Evolutionary conservation across 2,797 vertebrate species (phyloP).

Genomic region (Pelochelys cantorii): DNA sequence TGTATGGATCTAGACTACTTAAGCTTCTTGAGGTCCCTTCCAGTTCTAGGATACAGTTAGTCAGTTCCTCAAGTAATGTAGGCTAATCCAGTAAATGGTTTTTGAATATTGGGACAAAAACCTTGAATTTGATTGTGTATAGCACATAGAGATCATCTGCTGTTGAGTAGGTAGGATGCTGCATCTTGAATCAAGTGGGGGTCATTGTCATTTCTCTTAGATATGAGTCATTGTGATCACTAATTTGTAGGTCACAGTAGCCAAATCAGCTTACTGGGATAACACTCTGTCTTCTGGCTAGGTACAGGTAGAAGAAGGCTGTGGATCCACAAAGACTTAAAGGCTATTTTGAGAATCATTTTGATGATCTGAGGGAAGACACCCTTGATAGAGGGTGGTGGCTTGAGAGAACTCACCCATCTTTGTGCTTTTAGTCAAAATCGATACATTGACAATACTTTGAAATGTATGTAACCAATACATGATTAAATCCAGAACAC

Average conservation of each 20-base stretch:
- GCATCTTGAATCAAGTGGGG: not conserved
- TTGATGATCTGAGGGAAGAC: not conserved
- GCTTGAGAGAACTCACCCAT: not conserved
- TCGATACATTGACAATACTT: not conserved
- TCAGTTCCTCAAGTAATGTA: fast-evolving
- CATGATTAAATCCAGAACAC: not conserved
- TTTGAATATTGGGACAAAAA: not conserved
- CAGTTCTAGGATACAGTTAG: not conserved
- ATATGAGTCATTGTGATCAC: not conserved
- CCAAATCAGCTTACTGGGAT: constrained; percentile 34
- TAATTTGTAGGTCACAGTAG: not conserved
- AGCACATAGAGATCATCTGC: not conserved
- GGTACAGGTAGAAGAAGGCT: not conserved
- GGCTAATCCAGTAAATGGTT: not conserved
- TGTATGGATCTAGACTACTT: too few relatives aligned
- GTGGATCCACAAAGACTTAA: not conserved
- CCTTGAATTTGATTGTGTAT: not conserved
- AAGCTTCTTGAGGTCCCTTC: too few relatives aligned
- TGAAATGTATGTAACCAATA: not conserved
- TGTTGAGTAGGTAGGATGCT: not conserved
- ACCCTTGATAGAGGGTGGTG: not conserved
- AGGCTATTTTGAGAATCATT: constrained; percentile 11
- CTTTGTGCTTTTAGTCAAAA: not conserved
- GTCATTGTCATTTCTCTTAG: not conserved
- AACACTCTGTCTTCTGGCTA: not conserved